Evolutionary conservation across 2,888 invertebrate species (phyloP), one percentile per base, ranked within the genome.

Genomic region (Hyposoter didymator): DNA sequence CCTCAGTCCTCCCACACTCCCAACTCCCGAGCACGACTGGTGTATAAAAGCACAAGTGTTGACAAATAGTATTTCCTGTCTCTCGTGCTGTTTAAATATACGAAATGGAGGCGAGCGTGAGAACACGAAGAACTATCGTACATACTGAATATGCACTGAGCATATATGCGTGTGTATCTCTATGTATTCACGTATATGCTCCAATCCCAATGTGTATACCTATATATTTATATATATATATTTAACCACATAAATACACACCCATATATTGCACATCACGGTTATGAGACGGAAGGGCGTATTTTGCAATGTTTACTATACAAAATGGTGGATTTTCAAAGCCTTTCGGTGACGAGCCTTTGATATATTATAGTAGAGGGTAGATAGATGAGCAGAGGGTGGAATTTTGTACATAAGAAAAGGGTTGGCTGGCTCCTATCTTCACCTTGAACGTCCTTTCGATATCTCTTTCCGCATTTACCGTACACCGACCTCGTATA

Each of bases 41-140:
- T 79, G 89, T 89, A 89, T 87, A 89, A 90, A 90, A 88, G 90
- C 88, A 83, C 87, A 87, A 88, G 88, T 90, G 89, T 90, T 89
- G 91, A 91, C 89, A 90, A 91, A 91, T 90, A 91, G 89, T 89
- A 88, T 91, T 88, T 88, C 87, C 88, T 86, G 75, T 70, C 85
- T 82, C 55, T 78, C 76, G 64, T 59, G 89, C 88, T 89, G 87
- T 89, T 90, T 89, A 89, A 91, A 90, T 89, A 87, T 87, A 88
- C 87, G 87, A 88, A 89, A 88, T 85, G 85, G 88, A 87, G 85
- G 84, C 76, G 87, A 72, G 78, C 62, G 69, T 64, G 78, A 84
- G 52, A 70, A 79, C 43, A 70, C 79, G 72, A 39, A 39, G 75
- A 45, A 47, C 45, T 39, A 35, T 55, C 47, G 82, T 62, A 59